Conservation (phyloP, 2,888 invertebrate species). For the Xylocampa areola region DNA sequence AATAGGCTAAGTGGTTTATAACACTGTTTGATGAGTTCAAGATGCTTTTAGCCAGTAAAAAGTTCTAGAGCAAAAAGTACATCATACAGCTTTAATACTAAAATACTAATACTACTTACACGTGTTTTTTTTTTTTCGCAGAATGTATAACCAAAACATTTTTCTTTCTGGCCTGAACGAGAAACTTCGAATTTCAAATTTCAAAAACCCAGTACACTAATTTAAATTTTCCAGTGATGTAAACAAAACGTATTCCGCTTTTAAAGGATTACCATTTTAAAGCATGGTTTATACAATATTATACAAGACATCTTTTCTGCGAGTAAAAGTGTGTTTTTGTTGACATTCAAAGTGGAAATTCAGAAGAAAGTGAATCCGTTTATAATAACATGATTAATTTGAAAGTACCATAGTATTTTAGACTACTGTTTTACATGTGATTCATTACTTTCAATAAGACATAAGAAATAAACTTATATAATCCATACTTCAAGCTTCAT, state of each 20-base stretch:
- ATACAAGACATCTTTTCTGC: too few species aligned
- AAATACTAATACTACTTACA: constrained; percentile 8
- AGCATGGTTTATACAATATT: not conserved
- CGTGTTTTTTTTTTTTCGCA: constrained; percentile 4
- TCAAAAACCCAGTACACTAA: constrained; percentile 1
- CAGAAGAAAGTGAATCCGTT: too few species aligned
- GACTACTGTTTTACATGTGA: not conserved
- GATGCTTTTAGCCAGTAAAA: constrained; percentile 42
- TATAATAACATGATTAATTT: too few species aligned
- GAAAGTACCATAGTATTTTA: too few species aligned
- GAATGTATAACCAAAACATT: not conserved
- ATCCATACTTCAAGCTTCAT: constrained; percentile 8
- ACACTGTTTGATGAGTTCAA: constrained; percentile 42
- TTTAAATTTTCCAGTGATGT: not conserved
- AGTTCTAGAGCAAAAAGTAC: constrained; percentile 33
- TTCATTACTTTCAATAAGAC: not conserved
- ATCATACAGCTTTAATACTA: constrained; percentile 22
- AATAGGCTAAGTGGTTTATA: constrained; percentile 18
- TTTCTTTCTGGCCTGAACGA: constrained; percentile 3
- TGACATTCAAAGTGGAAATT: too few species aligned
- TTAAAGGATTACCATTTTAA: not conserved
- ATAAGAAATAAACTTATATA: constrained; percentile 2
- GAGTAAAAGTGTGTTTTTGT: too few species aligned
- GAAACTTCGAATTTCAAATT: constrained; percentile 12
- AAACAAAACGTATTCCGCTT: not conserved